A percentile compares a stretch with the other conserved stretches of the same genome.
These are phyloP conservation scores for Onychomys torridus DNA, from an alignment of 2,797 vertebrate species.

Conservation along the genomic window DNA sequence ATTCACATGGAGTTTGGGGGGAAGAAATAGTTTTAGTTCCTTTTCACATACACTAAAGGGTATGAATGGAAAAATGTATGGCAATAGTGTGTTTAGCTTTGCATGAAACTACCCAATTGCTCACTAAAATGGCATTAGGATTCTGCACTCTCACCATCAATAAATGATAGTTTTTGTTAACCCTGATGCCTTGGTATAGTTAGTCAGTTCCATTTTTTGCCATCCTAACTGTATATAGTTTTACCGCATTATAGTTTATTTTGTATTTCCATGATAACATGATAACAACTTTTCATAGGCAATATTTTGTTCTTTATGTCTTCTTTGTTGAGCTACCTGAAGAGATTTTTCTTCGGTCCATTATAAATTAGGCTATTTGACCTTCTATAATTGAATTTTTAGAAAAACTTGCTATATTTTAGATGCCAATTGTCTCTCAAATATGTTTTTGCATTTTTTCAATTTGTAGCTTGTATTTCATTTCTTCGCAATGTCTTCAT, in stretches of 20 bases:
- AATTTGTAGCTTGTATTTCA: neutral
- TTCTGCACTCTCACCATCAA: neutral
- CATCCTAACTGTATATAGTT: neutral
- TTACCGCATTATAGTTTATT: neutral
- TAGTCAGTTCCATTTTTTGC: neutral
- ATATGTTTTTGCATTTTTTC: neutral
- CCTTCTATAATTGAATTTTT: neutral
- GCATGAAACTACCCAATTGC: neutral
- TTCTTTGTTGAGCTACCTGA: neutral
- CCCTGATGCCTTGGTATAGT: neutral
- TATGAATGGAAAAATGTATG: neutral
- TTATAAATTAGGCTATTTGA: neutral
- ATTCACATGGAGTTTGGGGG: neutral
- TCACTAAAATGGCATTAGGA: neutral
- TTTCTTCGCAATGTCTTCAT: neutral
- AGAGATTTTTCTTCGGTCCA: neutral
- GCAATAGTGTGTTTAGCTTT: neutral
- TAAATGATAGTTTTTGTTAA: neutral
- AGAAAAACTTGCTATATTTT: neutral
- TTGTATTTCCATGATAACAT: neutral
- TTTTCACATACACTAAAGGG: neutral
- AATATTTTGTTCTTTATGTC: neutral
- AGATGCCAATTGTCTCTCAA: neutral
- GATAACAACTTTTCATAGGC: neutral
- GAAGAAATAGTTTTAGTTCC: neutral